A percentile compares a stretch with the other conserved stretches of the same genome.
Conservation (phyloP, 2,888 invertebrate genomes). For the Caenorhabditis doughertyi region DNA sequence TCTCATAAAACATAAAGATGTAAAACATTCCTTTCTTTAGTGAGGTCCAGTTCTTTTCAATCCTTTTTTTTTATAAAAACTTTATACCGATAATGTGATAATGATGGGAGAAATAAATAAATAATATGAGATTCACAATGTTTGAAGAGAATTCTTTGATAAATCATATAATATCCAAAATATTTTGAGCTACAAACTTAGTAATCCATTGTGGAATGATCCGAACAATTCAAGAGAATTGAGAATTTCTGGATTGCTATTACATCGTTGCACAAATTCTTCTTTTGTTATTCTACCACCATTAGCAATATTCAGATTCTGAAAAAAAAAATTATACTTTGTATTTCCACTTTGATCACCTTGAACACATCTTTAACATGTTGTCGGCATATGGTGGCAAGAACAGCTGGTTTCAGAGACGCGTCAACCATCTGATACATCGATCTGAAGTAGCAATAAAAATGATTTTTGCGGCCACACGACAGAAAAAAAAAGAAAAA, state of each 20-base stretch:
- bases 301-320: constrained; percentile 73
- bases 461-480: constrained; percentile 24
- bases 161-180: neutral
- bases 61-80: too few species aligned
- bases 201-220: constrained; percentile 32
- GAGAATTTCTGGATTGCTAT: constrained; percentile 52
- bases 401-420: constrained; percentile 61
- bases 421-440: constrained; percentile 67
- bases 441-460: constrained; percentile 52
- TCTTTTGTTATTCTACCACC: constrained; percentile 68
- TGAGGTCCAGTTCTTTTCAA: too few species aligned
- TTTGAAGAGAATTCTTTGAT: constrained; percentile 3
- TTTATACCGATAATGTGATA: neutral
- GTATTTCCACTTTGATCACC: constrained; percentile 18
- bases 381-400: constrained; percentile 63
- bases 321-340: constrained; percentile 23
- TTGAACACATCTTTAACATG: constrained; percentile 65
- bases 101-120: constrained; percentile 12
- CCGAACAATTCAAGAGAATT: constrained; percentile 47
- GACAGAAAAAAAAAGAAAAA: neutral
- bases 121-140: constrained; percentile 33
- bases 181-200: neutral
- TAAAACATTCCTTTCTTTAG: too few species aligned
- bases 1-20: too few species aligned
- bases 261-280: constrained; percentile 88